phyloP scores from a whole-genome alignment of 2,888 invertebrate species.

The Andrena fulva region DNA sequence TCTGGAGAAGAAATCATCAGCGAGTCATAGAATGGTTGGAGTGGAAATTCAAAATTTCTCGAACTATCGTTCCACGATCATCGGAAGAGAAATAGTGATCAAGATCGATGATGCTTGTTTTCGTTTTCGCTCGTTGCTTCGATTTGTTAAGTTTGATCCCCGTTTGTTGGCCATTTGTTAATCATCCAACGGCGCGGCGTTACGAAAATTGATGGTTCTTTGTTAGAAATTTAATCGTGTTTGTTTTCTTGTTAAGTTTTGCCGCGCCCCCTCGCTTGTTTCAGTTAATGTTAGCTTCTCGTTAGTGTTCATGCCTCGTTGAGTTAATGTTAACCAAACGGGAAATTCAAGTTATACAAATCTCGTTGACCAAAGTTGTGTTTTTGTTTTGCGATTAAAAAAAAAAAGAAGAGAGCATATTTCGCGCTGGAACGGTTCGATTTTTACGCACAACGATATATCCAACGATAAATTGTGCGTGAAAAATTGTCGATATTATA shows the following conservation, averaged over 20 bases:
- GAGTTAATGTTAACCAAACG: neutral
- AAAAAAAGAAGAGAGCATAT: neutral
- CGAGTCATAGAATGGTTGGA: neutral
- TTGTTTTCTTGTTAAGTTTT: constrained; percentile 45
- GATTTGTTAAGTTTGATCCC: constrained; percentile 37
- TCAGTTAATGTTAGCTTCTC: constrained; percentile 48
- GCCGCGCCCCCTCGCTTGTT: constrained; percentile 38
- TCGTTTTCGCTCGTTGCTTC: constrained; percentile 19
- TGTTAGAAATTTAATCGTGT: constrained; percentile 30
- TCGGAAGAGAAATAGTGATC: constrained; percentile 3
- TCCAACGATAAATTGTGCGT: constrained; percentile 16
- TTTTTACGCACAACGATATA: constrained; percentile 13
- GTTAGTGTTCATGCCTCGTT: constrained; percentile 31
- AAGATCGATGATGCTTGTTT: constrained; percentile 24
- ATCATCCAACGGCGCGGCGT: constrained; percentile 19
- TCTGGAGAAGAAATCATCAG: no score
- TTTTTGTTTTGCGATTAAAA: constrained; percentile 41
- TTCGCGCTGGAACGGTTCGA: constrained; percentile 27
- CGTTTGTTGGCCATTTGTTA: constrained; percentile 30
- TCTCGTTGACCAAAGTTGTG: constrained; percentile 30
- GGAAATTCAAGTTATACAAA: constrained; percentile 5
- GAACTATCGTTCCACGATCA: neutral
- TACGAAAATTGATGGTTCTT: constrained; percentile 17
- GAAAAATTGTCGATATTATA: constrained; percentile 15
- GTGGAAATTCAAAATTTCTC: constrained; percentile 1